Evolutionary conservation across 2,888 invertebrate species (phyloP).

Genomic region (Mythimna loreyi): DNA sequence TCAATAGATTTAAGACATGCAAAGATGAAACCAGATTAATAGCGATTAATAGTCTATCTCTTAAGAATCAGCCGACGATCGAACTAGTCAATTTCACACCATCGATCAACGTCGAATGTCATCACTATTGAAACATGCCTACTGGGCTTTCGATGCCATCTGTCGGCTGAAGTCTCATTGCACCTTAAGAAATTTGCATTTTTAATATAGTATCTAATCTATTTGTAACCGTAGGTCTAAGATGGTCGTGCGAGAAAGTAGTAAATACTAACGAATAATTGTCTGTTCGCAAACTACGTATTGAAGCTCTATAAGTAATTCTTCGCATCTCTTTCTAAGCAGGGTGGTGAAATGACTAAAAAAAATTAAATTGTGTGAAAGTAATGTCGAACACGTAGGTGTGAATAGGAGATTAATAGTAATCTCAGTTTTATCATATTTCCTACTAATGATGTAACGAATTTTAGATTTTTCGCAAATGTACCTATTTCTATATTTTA

Average conservation of each 20-base stretch:
- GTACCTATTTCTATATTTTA: too few species aligned
- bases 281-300: background rate
- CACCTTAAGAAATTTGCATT: background rate
- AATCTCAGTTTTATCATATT: too few species aligned
- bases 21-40: background rate
- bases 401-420: too few species aligned
- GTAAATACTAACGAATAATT: slow-evolving; percentile 9
- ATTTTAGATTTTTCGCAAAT: too few species aligned
- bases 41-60: background rate
- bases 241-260: slow-evolving; percentile 3
- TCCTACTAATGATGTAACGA: too few species aligned
- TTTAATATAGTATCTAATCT: background rate
- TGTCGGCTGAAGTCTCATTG: background rate
- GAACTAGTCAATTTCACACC: slow-evolving; percentile 3
- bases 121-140: background rate
- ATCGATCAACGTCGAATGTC: background rate
- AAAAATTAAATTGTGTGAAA: too few species aligned
- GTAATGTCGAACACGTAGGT: too few species aligned
- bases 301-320: background rate
- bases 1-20: slow-evolving; percentile 3
- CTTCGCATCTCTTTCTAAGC: too few species aligned
- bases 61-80: background rate
- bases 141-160: too few species aligned
- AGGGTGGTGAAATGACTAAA: too few species aligned
- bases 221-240: slow-evolving; percentile 1